Percentiles rank a stretch among this genome's conserved stretches.
These are phyloP conservation scores for Drosophila pruinosa DNA, from an alignment of 1,140 invertebrate species.

Conservation along the genomic window DNA sequence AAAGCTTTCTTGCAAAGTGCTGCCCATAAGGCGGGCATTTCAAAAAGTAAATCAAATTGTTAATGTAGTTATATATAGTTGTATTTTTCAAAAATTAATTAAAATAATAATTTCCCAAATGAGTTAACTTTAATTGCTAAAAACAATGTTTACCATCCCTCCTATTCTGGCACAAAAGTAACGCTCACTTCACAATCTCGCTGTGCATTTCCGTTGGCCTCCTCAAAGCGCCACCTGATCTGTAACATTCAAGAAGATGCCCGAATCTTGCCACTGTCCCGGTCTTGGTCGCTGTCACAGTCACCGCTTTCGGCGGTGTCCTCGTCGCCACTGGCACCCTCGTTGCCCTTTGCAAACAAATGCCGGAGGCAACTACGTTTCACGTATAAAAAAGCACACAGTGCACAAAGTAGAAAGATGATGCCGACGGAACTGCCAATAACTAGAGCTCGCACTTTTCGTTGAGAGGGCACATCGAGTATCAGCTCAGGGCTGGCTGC, in stretches of 20 bases:
- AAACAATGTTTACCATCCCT: background rate
- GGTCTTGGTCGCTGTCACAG: conserved; percentile 63
- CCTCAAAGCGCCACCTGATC: conserved; percentile 61
- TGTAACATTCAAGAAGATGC: conserved; percentile 68
- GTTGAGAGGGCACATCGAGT: conserved; percentile 86
- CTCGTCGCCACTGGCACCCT: conserved; percentile 47
- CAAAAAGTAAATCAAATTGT: background rate
- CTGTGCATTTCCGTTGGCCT: background rate
- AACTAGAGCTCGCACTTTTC: conserved; percentile 85
- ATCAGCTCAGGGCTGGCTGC: conserved; percentile 84
- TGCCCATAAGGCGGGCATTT: conserved; percentile 44
- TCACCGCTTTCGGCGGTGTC: conserved; percentile 64
- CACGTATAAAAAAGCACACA: conserved; percentile 85
- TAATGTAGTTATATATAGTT: background rate
- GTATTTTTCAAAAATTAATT: background rate
- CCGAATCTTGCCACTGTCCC: conserved; percentile 62
- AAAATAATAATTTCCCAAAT: background rate
- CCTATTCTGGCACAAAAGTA: conserved; percentile 14
- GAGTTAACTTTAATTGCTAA: background rate
- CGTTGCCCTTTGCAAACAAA: conserved; percentile 55
- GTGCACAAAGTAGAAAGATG: conserved; percentile 84
- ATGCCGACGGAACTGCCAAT: conserved; percentile 86
- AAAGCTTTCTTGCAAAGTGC: conserved; percentile 19
- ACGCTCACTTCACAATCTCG: conserved; percentile 27
- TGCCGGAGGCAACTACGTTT: conserved; percentile 78